These are phyloP conservation scores for Coryphaenoides rupestris DNA, from an alignment of 2,113 vertebrate genomes.

Conservation along the genomic window DNA sequence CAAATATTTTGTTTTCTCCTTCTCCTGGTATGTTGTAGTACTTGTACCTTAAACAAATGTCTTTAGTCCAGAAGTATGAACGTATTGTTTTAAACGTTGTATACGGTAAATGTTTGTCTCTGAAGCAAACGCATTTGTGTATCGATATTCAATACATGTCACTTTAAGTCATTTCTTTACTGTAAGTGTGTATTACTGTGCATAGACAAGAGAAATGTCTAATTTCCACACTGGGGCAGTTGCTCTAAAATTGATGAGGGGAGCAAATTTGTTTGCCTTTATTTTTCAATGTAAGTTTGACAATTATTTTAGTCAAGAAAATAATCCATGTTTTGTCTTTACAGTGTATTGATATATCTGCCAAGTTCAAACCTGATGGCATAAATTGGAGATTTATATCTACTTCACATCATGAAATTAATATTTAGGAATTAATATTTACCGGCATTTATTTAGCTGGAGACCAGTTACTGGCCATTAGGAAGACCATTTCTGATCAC, in stretches of 20 bases:
- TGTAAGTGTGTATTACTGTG: conserved; percentile 64
- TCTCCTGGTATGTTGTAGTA: conserved; percentile 75
- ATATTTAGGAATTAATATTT: no score
- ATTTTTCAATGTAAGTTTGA: conserved; percentile 22
- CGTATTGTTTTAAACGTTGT: conserved; percentile 58
- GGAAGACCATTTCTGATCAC: no score
- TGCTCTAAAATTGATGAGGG: conserved; percentile 16
- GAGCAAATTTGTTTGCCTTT: conserved; percentile 14
- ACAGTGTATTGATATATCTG: no score
- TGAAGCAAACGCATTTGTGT: conserved; percentile 56
- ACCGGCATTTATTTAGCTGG: no score
- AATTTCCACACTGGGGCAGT: conserved; percentile 20
- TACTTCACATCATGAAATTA: no score
- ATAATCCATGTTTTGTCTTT: conserved; percentile 29
- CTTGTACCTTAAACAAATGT: conserved; percentile 61
- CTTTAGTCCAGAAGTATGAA: conserved; percentile 63
- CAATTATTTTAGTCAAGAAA: conserved; percentile 4
- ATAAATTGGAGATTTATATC: no score
- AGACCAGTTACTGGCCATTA: no score
- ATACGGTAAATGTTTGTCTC: conserved; percentile 52
- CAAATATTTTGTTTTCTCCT: conserved; percentile 72
- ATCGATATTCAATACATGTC: conserved; percentile 66
- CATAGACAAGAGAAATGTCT: conserved; percentile 51
- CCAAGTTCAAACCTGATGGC: no score
- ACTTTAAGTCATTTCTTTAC: conserved; percentile 64